Evolutionary conservation across 2,888 invertebrate species (phyloP), one percentile per base, ranked within the genome.

Genomic region (Athalia rosae): DNA sequence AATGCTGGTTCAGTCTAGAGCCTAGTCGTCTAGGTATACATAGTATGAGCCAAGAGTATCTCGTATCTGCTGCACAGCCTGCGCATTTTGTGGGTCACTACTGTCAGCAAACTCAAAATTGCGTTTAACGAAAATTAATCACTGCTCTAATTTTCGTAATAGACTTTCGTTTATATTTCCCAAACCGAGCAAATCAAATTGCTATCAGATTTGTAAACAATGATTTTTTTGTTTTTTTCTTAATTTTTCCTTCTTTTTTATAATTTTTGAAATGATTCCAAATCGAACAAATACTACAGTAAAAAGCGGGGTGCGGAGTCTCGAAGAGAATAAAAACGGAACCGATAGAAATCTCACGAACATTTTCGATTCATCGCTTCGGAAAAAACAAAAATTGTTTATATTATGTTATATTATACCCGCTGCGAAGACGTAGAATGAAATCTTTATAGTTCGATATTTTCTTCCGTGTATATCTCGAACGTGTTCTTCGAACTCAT

Each of bases 11-110:
- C 28, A 67, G 67, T 67, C 53, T 50, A 11, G 47, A 53, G 50
- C 67, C 67, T 50, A 11, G 53, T n/a, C 53, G 53, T 53, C 67
- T 50, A 53, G 67, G 67, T 53, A 64, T 28, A 28, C 28, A 28
- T 28, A 64, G 64, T 67, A 67, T 28, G 53, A 62, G 74, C 74
- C 61, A 74, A 74, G 13, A 61, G 45, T 74, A 59, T 48, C 7
- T 47, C 61, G 50, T 41, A 28, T 28, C 28, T 28, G 28, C 28
- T 28, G 28, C 28, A 28, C 28, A 28, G 61, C 41, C 48, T 11
- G 15, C 74, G 58, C 5, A 58, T 56, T 71, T 71, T 71, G 71
- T 71, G 61, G 74, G 61, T 74, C 74, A 62, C 48, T 61, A 56
- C 41, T 11, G 61, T 71, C 69, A 5, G 7, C 50, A 41, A 67